A percentile compares a stretch with the other conserved stretches of the same genome.
Conservation (phyloP, 2,888 invertebrate genomes). For the Tetrapedia diversipes region DNA sequence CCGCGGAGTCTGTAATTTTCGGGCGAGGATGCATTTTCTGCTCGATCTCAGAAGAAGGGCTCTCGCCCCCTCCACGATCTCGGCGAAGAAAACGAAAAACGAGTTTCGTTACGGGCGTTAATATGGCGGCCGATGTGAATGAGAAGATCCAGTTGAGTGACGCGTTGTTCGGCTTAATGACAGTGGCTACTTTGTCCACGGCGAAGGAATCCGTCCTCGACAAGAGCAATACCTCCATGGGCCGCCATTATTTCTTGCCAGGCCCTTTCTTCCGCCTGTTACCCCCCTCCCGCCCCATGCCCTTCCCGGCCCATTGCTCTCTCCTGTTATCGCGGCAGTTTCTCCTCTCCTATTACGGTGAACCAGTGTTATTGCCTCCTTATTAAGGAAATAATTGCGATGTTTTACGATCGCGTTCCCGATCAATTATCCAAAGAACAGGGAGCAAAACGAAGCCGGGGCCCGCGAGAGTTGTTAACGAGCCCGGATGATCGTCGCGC, state of each 20-base stretch:
- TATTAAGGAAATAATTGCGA: constrained; percentile 59
- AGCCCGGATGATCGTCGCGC: constrained; percentile 20
- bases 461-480: constrained; percentile 21
- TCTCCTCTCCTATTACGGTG: constrained; percentile 48
- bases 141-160: constrained; percentile 36
- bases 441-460: constrained; percentile 23
- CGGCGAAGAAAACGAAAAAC: background rate
- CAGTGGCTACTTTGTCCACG: constrained; percentile 29
- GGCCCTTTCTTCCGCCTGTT: constrained; percentile 1
- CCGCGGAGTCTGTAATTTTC: constrained; percentile 30
- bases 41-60: background rate
- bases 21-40: background rate
- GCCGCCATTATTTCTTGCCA: constrained; percentile 35
- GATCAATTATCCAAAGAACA: constrained; percentile 54
- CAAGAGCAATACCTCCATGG: constrained; percentile 18
- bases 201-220: constrained; percentile 20
- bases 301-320: too few species aligned
- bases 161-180: constrained; percentile 32
- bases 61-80: too few species aligned
- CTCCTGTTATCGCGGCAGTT: constrained; percentile 24
- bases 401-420: constrained; percentile 37
- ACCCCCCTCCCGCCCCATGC: too few species aligned
- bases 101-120: background rate
- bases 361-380: constrained; percentile 53
- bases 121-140: constrained; percentile 3